Conservation (phyloP, 2,888 invertebrate species). For the Agriopis marginaria region DNA sequence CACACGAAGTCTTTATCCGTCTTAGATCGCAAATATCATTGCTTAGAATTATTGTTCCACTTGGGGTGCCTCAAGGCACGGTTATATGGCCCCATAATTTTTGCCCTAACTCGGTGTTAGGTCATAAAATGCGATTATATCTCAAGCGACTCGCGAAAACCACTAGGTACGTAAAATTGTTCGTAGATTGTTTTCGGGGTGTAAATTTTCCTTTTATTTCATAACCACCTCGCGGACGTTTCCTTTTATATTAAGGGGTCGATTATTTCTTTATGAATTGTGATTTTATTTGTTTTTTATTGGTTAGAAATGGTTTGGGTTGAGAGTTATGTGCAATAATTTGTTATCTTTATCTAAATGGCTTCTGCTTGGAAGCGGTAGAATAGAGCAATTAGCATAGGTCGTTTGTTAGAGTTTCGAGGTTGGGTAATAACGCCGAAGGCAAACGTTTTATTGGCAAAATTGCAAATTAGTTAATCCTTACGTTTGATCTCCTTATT, state of each 20-base stretch:
- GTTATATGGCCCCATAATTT: slow-evolving; percentile 80
- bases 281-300: slow-evolving; percentile 52
- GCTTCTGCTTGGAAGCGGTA: slow-evolving; percentile 57
- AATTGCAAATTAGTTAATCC: slow-evolving; percentile 76
- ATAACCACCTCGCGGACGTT: slow-evolving; percentile 61
- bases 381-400: slow-evolving; percentile 74
- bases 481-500: slow-evolving; percentile 62
- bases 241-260: slow-evolving; percentile 51
- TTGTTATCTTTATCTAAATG: slow-evolving; percentile 79
- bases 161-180: slow-evolving; percentile 74
- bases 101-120: slow-evolving; percentile 84
- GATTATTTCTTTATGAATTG: slow-evolving; percentile 51
- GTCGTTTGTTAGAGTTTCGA: slow-evolving; percentile 64
- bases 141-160: slow-evolving; percentile 79
- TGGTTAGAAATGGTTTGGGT: slow-evolving; percentile 50
- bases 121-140: slow-evolving; percentile 84
- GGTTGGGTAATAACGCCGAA: slow-evolving; percentile 62
- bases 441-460: slow-evolving; percentile 77
- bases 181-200: slow-evolving; percentile 77
- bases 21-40: slow-evolving; percentile 79
- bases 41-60: slow-evolving; percentile 74
- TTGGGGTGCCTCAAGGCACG: slow-evolving; percentile 80
- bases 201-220: slow-evolving; percentile 71
- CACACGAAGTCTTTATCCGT: slow-evolving; percentile 68
- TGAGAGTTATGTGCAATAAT: slow-evolving; percentile 64